These are phyloP conservation scores for Dasyurus viverrinus DNA, from an alignment of 2,113 vertebrate genomes.

Conservation along the genomic window DNA sequence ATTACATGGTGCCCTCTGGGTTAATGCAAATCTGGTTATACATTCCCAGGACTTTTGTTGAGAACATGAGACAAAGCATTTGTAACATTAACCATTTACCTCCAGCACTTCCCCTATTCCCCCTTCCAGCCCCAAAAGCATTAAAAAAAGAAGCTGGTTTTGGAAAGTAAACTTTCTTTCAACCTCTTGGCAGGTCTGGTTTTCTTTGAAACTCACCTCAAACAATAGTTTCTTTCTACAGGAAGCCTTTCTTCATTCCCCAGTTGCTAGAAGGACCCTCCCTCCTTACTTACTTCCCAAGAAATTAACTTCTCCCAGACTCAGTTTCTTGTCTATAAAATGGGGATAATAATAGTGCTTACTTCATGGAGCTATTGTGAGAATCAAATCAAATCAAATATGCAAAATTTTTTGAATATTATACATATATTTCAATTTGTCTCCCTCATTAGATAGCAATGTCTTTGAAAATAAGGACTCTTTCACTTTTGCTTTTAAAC, in stretches of 20 bases:
- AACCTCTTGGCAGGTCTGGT: neutral
- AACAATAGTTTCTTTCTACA: neutral
- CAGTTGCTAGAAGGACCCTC: neutral
- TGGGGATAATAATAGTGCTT: neutral
- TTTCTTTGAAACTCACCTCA: neutral
- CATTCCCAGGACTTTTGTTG: conserved; percentile 68
- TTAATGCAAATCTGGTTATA: conserved; percentile 77
- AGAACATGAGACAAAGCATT: conserved; percentile 73
- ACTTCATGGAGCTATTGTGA: neutral
- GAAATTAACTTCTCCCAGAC: neutral
- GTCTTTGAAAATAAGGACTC: neutral
- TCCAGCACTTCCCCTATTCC: neutral
- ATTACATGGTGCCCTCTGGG: conserved; percentile 68
- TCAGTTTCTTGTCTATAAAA: neutral
- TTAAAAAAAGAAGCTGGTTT: neutral
- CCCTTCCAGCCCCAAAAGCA: neutral
- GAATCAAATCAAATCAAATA: neutral
- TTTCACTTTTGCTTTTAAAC: neutral
- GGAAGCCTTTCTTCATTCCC: neutral
- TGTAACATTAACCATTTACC: conserved; percentile 64
- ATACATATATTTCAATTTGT: neutral
- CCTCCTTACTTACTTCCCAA: neutral
- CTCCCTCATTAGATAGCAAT: neutral
- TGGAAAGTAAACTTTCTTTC: neutral
- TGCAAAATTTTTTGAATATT: neutral